Evolutionary conservation across 2,113 vertebrate genomes (phyloP), one percentile per base, ranked within the genome.

Genomic region (Fulica atra): DNA sequence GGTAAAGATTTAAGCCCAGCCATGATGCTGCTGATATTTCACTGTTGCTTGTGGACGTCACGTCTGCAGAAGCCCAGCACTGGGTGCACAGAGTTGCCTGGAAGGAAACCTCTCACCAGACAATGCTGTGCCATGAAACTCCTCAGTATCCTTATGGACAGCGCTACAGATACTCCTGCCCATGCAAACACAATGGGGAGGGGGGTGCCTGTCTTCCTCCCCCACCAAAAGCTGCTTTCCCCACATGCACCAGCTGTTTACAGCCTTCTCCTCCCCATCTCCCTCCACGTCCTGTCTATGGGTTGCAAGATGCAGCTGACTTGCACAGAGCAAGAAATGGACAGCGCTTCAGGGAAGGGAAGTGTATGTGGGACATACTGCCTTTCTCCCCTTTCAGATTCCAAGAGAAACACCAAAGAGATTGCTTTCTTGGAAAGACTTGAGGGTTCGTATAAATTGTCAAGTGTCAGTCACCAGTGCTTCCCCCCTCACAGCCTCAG

Each of bases 321-420:
- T 97, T 88, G 81, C 35, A 48, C 83, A 78, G 68, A 84, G 60
- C 53, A 25, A 96, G 77, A 65, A 91, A 91, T 28, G 87, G 84
- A 63, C 87, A 70, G 71, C 71, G n/a, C 59, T 96, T 93, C 2
- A 1, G 81, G 94, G 81, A 97, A 61, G 65, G 64, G 72, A 92
- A 64, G 66, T 1, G 6, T 5, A 16, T 2, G 5, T 36, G 59
- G 78, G 70, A 89, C 76, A 94, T 17, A 19, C 65, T 88, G 61
- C 89, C 91, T 88, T 61, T 31, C 10, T 59, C 53, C 65, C 66
- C 35, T 70, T 97, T 85, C 93, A 98, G 98, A 98, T 98, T 97
- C 96, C 98, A 98, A 72, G 88, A 96, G 96, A 97, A 97, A 98
- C 97, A 97, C 94, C 97, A 98, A 82, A 96, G 94, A 96, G 98